Conservation (phyloP, 2,113 vertebrate species). For the Acrocephalus arundinaceus region DNA sequence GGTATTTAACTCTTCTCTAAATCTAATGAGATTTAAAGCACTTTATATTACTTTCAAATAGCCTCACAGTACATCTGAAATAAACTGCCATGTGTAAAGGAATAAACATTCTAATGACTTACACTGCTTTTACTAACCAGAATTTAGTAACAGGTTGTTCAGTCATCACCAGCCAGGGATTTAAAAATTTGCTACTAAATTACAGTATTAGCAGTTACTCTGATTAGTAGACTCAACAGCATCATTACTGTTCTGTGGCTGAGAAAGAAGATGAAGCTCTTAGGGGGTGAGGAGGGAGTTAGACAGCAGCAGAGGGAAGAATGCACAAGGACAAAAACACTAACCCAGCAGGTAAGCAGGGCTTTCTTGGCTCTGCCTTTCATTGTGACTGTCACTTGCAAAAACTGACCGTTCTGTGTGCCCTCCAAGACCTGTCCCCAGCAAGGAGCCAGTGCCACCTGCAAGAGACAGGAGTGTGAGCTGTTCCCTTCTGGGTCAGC, state of each 20-base stretch:
- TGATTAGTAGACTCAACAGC: not conserved
- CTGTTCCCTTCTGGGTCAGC: not conserved
- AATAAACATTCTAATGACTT: not conserved
- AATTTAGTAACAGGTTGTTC: not conserved
- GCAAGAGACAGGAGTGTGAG: not conserved
- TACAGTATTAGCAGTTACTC: not conserved
- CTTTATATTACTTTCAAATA: not conserved
- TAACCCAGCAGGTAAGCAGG: not conserved
- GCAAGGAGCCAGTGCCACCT: not conserved
- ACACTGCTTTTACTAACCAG: not conserved
- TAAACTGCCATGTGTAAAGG: not conserved
- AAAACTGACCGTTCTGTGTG: not conserved
- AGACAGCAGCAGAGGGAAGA: not conserved
- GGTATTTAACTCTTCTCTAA: not conserved
- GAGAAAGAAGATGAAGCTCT: not conserved
- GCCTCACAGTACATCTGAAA: not conserved
- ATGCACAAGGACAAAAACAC: not conserved
- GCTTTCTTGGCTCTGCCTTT: not conserved
- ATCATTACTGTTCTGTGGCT: not conserved
- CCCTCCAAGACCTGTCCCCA: rapidly evolving
- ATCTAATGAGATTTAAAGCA: not conserved
- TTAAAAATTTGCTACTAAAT: not conserved
- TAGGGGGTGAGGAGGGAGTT: not conserved
- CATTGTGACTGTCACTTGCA: not conserved
- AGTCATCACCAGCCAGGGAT: not conserved